Percentiles rank a stretch among this genome's conserved stretches.
Conservation (phyloP, 1,140 invertebrate species). For the Chelonus insularis region DNA sequence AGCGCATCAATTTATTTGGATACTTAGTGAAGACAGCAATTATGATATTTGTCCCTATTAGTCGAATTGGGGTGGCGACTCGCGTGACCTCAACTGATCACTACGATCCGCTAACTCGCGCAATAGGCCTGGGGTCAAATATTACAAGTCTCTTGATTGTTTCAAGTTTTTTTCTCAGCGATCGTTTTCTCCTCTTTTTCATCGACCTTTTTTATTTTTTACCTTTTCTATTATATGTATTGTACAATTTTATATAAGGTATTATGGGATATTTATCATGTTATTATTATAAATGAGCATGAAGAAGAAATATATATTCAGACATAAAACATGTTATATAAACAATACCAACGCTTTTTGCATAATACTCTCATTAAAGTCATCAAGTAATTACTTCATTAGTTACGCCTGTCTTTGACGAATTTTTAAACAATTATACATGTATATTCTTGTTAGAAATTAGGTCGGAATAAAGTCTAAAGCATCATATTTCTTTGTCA, state of each 20-base stretch:
- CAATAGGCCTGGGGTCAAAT: conserved; percentile 35
- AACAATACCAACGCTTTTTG: neutral
- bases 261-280: too few relatives aligned
- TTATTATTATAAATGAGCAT: neutral
- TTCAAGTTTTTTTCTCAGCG: neutral
- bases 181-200: neutral
- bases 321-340: neutral
- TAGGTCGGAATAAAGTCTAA: conserved; percentile 17
- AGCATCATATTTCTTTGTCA: conserved; percentile 11
- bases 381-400: conserved; percentile 6
- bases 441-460: conserved; percentile 9
- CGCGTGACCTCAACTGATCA: conserved; percentile 46
- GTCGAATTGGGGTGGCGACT: conserved; percentile 52
- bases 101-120: conserved; percentile 31
- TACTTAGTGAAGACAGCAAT: conserved; percentile 49
- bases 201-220: neutral
- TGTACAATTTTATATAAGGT: too few relatives aligned
- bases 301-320: neutral
- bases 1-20: conserved; percentile 48
- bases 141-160: conserved; percentile 18
- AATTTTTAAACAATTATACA: neutral
- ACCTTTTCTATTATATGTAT: neutral
- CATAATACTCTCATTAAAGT: conserved; percentile 1
- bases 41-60: conserved; percentile 56
- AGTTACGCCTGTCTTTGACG: neutral